Percentiles rank a stretch among this genome's conserved stretches.
These are phyloP conservation scores for Lasioglossum marginatum DNA, from an alignment of 2,888 invertebrate species.

Conservation along the genomic window DNA sequence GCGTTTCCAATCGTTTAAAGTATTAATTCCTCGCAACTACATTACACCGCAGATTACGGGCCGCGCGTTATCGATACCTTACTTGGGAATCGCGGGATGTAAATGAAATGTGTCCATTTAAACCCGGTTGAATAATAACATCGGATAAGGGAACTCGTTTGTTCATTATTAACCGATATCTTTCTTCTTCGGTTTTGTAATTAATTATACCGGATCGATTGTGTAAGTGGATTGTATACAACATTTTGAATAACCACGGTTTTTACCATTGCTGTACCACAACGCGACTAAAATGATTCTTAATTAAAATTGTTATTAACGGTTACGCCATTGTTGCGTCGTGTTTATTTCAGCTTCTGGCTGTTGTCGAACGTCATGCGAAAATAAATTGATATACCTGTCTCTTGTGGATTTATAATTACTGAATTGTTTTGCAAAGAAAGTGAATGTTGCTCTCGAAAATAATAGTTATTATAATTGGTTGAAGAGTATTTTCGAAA, in stretches of 20 bases:
- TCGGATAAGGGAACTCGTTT: not conserved
- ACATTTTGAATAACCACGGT: not conserved
- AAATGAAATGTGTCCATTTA: not conserved
- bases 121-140: not conserved
- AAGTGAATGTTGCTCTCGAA: not conserved
- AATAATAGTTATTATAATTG: not conserved
- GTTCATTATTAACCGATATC: not conserved
- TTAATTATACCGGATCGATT: not conserved
- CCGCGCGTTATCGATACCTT: slow-evolving; percentile 3
- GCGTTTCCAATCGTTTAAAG: slow-evolving; percentile 12
- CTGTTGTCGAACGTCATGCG: not conserved
- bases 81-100: slow-evolving; percentile 7
- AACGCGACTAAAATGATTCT: not conserved
- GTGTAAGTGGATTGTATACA: not conserved
- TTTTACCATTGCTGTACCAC: not conserved
- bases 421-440: not conserved
- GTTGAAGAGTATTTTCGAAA: not conserved
- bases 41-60: not conserved
- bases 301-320: not conserved
- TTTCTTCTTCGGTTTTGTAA: not conserved
- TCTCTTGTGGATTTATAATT: not conserved
- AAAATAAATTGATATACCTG: not conserved
- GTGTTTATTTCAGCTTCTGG: not conserved
- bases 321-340: not conserved
- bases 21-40: slow-evolving; percentile 5